These are phyloP conservation scores for Gopherus flavomarginatus DNA, from an alignment of 2,113 vertebrate genomes.

Conservation along the genomic window DNA sequence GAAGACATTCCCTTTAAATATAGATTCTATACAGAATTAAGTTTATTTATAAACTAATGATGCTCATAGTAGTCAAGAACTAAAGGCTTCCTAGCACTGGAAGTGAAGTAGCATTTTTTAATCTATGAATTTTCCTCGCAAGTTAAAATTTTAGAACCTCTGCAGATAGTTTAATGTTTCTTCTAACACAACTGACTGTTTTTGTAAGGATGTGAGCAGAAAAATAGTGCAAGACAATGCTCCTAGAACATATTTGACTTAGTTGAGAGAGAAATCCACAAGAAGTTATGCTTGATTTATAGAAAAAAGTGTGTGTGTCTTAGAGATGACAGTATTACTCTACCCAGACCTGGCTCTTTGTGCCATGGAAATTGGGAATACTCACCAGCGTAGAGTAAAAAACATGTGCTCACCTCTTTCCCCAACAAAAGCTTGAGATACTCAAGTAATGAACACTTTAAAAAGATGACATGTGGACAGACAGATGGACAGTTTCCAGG, in stretches of 20 bases:
- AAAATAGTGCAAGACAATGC: fast-evolving
- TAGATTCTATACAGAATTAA: background rate
- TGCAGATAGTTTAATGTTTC: background rate
- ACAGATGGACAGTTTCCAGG: background rate
- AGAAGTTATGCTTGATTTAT: background rate
- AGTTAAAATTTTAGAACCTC: background rate
- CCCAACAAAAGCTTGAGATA: fast-evolving
- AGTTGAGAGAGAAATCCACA: background rate
- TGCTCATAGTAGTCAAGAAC: background rate
- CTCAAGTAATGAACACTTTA: fast-evolving
- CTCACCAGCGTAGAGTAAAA: background rate
- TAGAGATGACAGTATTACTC: fast-evolving
- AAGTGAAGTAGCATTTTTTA: background rate
- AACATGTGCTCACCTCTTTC: fast-evolving
- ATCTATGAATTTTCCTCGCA: background rate
- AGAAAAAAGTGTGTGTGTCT: fast-evolving
- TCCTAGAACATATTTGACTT: fast-evolving
- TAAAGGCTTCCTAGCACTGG: background rate
- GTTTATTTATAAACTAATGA: background rate
- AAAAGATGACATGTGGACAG: background rate
- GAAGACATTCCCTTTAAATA: background rate
- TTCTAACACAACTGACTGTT: fast-evolving
- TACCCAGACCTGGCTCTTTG: fast-evolving
- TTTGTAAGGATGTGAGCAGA: fast-evolving
- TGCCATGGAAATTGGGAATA: fast-evolving